These are phyloP conservation scores for Orientallactaga sibirica DNA, from an alignment of 2,797 vertebrate genomes.

Conservation along the genomic window DNA sequence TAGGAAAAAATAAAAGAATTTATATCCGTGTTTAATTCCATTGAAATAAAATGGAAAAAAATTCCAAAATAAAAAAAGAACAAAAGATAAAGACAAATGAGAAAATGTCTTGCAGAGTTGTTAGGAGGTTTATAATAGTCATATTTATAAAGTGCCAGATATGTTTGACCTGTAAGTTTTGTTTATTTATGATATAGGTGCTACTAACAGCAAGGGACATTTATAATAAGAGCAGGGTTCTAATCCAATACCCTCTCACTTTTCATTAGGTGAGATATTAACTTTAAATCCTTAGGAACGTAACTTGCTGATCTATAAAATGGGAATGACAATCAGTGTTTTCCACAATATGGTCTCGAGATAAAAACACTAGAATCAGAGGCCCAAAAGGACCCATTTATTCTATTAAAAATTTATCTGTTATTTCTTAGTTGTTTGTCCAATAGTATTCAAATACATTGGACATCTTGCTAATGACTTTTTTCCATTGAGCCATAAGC, in stretches of 20 bases:
- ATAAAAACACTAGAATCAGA: slow-evolving; percentile 8
- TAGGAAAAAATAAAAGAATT: not conserved
- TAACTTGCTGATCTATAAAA: slow-evolving; percentile 33
- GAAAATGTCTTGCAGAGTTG: not conserved
- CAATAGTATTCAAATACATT: not conserved
- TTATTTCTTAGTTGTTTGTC: not conserved
- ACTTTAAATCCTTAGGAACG: slow-evolving; percentile 20
- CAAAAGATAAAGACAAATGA: not conserved
- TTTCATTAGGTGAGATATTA: not conserved
- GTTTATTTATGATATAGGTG: not conserved
- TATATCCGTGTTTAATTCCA: not conserved
- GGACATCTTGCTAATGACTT: not conserved
- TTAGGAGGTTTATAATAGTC: not conserved
- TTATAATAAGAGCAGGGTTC: not conserved
- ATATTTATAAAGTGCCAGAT: not conserved
- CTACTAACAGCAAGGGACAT: not conserved
- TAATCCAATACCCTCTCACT: not conserved
- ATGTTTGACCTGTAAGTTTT: not conserved
- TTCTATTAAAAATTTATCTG: not conserved
- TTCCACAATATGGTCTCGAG: not conserved
- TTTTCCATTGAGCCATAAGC: not conserved
- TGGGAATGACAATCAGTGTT: not conserved
- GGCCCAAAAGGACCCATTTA: not conserved
- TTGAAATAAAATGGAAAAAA: slow-evolving; percentile 7
- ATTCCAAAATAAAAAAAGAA: not conserved